A percentile compares a stretch with the other conserved stretches of the same genome.
These are phyloP conservation scores for Rambutsinella grinnellia DNA, from an alignment of 2,888 invertebrate genomes.

Conservation along the genomic window DNA sequence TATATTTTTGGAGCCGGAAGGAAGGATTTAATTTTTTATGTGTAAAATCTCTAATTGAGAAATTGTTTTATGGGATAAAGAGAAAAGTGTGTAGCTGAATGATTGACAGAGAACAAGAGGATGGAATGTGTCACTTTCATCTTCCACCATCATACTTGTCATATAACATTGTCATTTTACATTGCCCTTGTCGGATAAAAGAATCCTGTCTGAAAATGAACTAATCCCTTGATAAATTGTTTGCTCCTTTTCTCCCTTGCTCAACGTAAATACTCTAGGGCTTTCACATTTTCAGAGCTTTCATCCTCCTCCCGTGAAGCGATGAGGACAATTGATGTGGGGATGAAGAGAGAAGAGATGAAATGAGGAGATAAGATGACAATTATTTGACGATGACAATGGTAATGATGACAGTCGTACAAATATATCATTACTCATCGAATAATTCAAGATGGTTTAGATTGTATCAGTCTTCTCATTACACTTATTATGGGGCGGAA, in stretches of 20 bases:
- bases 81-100: neutral
- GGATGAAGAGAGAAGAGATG: neutral
- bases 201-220: neutral
- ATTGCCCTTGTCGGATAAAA: neutral
- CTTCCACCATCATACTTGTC: neutral
- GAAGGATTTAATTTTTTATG: neutral
- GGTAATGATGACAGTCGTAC: neutral
- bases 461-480: too few relatives aligned
- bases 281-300: neutral
- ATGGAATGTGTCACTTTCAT: neutral
- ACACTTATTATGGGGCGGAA: too few relatives aligned
- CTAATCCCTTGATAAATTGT: constrained; percentile 40
- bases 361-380: neutral
- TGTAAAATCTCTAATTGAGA: too few relatives aligned
- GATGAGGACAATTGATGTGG: neutral
- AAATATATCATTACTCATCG: neutral
- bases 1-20: neutral
- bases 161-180: constrained; percentile 10
- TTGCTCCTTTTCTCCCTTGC: neutral
- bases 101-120: neutral
- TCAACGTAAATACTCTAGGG: constrained; percentile 15
- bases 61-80: too few relatives aligned
- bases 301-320: neutral
- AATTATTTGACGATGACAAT: neutral
- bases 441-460: too few relatives aligned